Evolutionary conservation across 2,797 vertebrate species (phyloP).

Genomic region (Meda fulgida): DNA sequence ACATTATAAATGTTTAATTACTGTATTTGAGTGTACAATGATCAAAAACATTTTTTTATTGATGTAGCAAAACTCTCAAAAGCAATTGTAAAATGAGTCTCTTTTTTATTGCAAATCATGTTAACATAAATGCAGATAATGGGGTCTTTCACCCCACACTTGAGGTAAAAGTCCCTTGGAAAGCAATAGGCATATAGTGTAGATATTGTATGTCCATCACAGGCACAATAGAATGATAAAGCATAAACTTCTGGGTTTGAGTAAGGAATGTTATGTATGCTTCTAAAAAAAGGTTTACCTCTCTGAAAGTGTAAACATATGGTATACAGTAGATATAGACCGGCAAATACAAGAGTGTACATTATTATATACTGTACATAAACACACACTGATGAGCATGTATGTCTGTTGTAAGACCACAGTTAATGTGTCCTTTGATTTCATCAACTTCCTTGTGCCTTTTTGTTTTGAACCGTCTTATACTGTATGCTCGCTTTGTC

Average conservation of each 20-base stretch:
- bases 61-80: background rate
- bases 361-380: background rate
- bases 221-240: background rate
- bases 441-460: background rate
- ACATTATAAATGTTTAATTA: background rate
- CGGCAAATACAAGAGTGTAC: background rate
- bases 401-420: background rate
- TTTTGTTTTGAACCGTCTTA: background rate
- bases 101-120: background rate
- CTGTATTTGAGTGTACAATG: background rate
- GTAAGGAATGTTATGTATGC: background rate
- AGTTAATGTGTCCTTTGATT: conserved; percentile 13
- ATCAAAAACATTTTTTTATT: background rate
- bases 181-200: background rate
- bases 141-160: background rate
- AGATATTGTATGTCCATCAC: background rate
- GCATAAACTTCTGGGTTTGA: background rate
- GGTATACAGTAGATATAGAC: background rate
- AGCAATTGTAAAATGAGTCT: background rate
- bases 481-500: background rate
- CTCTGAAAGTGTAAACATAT: background rate
- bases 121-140: background rate
- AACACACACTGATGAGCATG: conserved; percentile 10
- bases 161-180: background rate
- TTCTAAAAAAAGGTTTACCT: background rate